Evolutionary conservation across 2,888 invertebrate species (phyloP), one percentile per base, ranked within the genome.

Genomic region (Drosophila mimetica): DNA sequence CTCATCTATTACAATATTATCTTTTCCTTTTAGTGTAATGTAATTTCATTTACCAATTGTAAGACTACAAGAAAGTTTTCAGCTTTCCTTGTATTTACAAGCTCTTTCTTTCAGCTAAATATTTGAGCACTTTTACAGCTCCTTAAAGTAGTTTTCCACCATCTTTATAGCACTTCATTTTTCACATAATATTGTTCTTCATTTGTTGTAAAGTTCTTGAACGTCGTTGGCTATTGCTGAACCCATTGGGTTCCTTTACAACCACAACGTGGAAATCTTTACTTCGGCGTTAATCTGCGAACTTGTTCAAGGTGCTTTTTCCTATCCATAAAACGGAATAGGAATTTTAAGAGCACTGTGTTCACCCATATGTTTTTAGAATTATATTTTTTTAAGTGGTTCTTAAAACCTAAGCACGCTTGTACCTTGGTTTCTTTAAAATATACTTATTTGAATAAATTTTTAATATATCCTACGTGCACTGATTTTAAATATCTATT

Each of bases 181-280:
- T 25, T 7, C 18, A 32, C 20, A 13, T 44, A 2, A 2, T 16
- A 25, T 8, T 37, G 42, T 25, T 41, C 13, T 36, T 50, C 0
- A 47, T 2, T 52, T 86, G 82, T 85, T 48, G 69, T 64, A 84
- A 79, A 82, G 71, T 76, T 79, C 82, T 82, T 84, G 86, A 85
- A 75, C 85, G 70, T 76, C 63, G 36, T 63, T 73, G 66, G 60
- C 67, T 53, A 50, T 46, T 36, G 51, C 58, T 44, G 58, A 61
- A 61, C 61, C 64, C 37, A 55, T 55, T 63, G 34, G 50, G 54
- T 51, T 46, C 25, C 8, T 14, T 66, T 51, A 22, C 61, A 52
- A 61, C 66, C 79, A 61, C 66, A 59, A 76, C 61, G 82, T 79
- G 85, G 85, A 83, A 81, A 79, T 71, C 78, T 82, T 82, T 82